Conservation (phyloP, 2,113 vertebrate species). For the Melanostigma gelatinosum region DNA sequence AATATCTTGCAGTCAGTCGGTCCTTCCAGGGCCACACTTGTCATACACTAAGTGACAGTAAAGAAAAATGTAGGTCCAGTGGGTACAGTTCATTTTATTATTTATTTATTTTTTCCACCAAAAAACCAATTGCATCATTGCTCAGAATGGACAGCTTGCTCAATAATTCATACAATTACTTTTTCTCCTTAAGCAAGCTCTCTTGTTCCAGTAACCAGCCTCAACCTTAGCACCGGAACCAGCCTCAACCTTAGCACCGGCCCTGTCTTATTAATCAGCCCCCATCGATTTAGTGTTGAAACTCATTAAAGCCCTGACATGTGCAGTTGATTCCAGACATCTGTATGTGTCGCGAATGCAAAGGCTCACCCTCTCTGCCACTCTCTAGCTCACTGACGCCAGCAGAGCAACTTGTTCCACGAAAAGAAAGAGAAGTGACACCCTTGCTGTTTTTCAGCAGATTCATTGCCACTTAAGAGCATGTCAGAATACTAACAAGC, state of each 20-base stretch:
- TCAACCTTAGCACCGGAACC: conserved; percentile 73
- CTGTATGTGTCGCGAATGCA: conserved; percentile 76
- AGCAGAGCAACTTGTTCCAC: conserved; percentile 43
- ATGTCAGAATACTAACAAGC: conserved; percentile 60
- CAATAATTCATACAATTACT: conserved; percentile 85
- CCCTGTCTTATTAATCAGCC: conserved; percentile 80
- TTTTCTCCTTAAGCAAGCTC: conserved; percentile 81
- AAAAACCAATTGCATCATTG: conserved; percentile 68
- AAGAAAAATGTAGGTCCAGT: conserved; percentile 51
- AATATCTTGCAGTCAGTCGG: conserved; percentile 24
- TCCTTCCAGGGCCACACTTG: conserved; percentile 13
- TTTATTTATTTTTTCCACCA: conserved; percentile 53
- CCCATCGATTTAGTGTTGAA: conserved; percentile 78
- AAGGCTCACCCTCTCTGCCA: conserved; percentile 48
- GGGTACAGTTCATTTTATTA: conserved; percentile 51
- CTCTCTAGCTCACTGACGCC: conserved; percentile 59
- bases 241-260: conserved; percentile 69
- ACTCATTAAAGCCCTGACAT: conserved; percentile 81
- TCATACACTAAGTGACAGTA: conserved; percentile 47
- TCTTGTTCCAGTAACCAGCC: conserved; percentile 77
- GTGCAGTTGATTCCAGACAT: conserved; percentile 81
- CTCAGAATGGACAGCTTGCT: conserved; percentile 76
- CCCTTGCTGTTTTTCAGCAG: conserved; percentile 50
- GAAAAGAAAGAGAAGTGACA: conserved; percentile 44
- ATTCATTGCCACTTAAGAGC: conserved; percentile 39